These are phyloP conservation scores for Troglohyphantes excavatus DNA, from an alignment of 2,888 invertebrate species.

Conservation along the genomic window DNA sequence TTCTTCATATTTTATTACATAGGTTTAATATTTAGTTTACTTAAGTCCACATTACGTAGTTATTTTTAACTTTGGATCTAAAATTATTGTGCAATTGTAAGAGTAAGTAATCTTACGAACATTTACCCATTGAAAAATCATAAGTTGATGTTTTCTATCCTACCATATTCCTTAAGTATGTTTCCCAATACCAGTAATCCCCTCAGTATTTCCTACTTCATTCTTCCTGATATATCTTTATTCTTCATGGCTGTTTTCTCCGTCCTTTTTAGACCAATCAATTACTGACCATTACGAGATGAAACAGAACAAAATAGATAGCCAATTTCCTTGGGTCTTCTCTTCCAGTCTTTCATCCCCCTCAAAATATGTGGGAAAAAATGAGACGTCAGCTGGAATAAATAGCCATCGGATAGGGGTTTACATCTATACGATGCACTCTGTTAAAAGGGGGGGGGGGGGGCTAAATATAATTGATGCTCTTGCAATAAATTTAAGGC, in stretches of 20 bases:
- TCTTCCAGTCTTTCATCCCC: background rate
- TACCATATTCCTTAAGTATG: background rate
- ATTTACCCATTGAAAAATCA: too few relatives aligned
- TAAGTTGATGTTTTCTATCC: too few relatives aligned
- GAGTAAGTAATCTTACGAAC: too few relatives aligned
- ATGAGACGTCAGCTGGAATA: background rate
- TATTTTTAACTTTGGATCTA: too few relatives aligned
- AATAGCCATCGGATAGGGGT: background rate
- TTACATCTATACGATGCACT: background rate
- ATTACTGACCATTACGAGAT: conserved; percentile 33
- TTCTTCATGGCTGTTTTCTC: conserved; percentile 4
- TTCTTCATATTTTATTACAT: too few relatives aligned
- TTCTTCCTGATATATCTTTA: conserved; percentile 15
- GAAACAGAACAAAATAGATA: conserved; percentile 28
- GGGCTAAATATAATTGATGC: background rate
- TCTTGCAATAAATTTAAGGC: background rate
- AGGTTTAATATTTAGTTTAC: too few relatives aligned
- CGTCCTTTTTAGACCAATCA: conserved; percentile 1
- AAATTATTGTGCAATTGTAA: too few relatives aligned
- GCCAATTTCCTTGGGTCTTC: background rate
- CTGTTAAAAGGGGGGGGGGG: background rate
- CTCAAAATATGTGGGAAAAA: conserved; percentile 20
- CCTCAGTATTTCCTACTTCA: conserved; percentile 5
- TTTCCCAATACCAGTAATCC: background rate
- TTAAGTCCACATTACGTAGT: too few relatives aligned